Percentiles rank a stretch among this genome's conserved stretches.
Conservation (phyloP, 2,797 vertebrate species). For the Heteromormyrus szaboi region DNA sequence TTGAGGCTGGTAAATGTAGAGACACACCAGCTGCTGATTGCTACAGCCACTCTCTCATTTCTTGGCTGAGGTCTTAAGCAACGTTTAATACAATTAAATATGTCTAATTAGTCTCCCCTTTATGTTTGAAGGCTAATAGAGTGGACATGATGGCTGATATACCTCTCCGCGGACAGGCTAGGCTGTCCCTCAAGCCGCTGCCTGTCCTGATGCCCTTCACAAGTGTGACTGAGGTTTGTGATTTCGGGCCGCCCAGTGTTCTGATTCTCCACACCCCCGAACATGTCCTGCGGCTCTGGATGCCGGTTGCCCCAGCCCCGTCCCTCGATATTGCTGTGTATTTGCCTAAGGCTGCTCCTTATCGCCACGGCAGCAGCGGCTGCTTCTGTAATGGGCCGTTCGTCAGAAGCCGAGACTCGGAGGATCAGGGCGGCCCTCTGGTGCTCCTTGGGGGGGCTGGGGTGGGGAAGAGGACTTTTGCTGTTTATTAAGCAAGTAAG, state of each 20-base stretch:
- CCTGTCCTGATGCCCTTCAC: neutral
- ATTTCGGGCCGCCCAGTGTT: neutral
- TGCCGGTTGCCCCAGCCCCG: neutral
- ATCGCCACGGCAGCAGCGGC: neutral
- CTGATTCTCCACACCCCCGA: neutral
- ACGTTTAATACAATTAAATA: neutral
- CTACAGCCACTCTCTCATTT: neutral
- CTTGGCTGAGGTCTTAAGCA: neutral
- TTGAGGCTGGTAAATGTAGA: neutral
- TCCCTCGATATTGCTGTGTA: neutral
- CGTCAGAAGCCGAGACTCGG: neutral
- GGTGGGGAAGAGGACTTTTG: neutral
- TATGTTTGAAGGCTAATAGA: neutral
- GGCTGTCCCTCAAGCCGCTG: neutral
- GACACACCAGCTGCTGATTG: neutral
- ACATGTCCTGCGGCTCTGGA: neutral
- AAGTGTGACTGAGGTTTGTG: neutral
- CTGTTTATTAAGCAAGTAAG: neutral
- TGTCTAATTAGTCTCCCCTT: neutral
- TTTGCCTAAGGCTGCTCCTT: neutral
- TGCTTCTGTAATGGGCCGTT: neutral
- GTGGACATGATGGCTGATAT: neutral
- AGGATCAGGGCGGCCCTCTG: neutral
- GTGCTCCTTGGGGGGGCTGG: neutral
- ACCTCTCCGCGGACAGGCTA: neutral